Evolutionary conservation across 2,113 vertebrate genomes (phyloP).

Genomic region (Labeo catla): DNA sequence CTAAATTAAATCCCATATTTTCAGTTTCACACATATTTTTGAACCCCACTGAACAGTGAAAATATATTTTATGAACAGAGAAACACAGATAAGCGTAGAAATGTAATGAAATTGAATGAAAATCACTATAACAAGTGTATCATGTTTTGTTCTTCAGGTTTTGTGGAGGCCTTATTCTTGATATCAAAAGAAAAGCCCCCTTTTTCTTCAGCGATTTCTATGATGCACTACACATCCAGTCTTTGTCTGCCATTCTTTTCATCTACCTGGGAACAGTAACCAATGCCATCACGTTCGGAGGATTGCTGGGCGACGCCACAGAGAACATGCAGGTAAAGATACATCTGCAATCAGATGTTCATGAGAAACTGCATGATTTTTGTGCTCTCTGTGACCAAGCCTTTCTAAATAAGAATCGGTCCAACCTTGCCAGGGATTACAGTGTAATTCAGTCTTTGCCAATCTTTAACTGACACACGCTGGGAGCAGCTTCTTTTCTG

Average conservation of each 20-base stretch:
- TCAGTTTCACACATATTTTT: neutral
- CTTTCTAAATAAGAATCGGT: neutral
- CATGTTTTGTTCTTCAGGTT: slow-evolving; percentile 76
- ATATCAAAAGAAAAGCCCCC: slow-evolving; percentile 93
- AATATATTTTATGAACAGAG: neutral
- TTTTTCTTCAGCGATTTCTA: slow-evolving; percentile 95
- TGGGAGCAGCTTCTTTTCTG: neutral
- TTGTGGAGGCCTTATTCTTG: slow-evolving; percentile 94
- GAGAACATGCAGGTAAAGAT: slow-evolving; percentile 96
- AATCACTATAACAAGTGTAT: neutral
- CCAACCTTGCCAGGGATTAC: neutral
- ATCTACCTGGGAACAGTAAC: slow-evolving; percentile 98
- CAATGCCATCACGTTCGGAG: slow-evolving; percentile 98
- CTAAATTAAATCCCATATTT: neutral
- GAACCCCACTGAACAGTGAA: neutral
- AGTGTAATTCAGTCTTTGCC: neutral
- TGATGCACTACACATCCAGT: slow-evolving; percentile 92
- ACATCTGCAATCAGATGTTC: neutral
- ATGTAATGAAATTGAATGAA: neutral
- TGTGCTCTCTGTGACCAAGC: neutral
- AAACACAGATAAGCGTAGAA: neutral
- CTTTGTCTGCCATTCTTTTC: slow-evolving; percentile 93
- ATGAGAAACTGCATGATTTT: neutral
- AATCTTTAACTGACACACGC: slow-evolving; percentile 8
- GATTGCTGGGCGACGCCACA: slow-evolving; percentile 93